Base-by-base conservation (phyloP, 2,888 invertebrate genomes). In the Poecilobothrus nobilitatus region DNA sequence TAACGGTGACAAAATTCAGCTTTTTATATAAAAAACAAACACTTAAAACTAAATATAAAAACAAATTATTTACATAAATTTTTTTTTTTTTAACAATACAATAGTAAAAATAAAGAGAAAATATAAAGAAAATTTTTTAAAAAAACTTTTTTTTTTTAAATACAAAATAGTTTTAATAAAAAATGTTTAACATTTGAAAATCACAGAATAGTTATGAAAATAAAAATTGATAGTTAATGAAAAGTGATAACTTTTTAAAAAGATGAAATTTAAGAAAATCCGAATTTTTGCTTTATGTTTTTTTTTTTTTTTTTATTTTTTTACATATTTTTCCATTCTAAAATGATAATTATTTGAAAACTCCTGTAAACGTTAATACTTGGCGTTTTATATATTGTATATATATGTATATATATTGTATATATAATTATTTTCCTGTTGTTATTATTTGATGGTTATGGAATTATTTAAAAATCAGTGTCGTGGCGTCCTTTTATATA, bases 1-100 rank as follows among this genome's bases (percentile, higher is more conserved):
- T 81, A 81, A 80, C 80, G 80, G 80, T 80, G 80, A 80, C 80
- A 80, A 81, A 81, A 79, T 78, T 80, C 79, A 76, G 78, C 79
- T 78, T 81, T 80, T 80, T 80, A 68, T 72, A 72, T 70, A 72
- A 73, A 73, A 73, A 73, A 73, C 73, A 73, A 66, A n/a, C 65
- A 34, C 33, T 34, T 34, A 65, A 34, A 70, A 63, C 68, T 70
- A 71, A 68, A 66, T 71, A 71, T 70, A 71, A 70, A 70, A 72
- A 73, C 70, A 72, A 71, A 69, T 70, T 73, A 74, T 80, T 79
- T 80, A 80, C 78, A 76, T 77, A 76, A 75, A 78, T 78, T 73
- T 79, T 78, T 78, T 77, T 79, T 79, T 79, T 78, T 78, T 79
- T 79, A 22, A 64, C 74, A 75, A 74, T 73, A 72, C 69, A 70